Percentiles rank a stretch among this genome's conserved stretches.
These are phyloP conservation scores for Urocitellus parryii DNA, from an alignment of 2,113 vertebrate genomes.

Conservation along the genomic window DNA sequence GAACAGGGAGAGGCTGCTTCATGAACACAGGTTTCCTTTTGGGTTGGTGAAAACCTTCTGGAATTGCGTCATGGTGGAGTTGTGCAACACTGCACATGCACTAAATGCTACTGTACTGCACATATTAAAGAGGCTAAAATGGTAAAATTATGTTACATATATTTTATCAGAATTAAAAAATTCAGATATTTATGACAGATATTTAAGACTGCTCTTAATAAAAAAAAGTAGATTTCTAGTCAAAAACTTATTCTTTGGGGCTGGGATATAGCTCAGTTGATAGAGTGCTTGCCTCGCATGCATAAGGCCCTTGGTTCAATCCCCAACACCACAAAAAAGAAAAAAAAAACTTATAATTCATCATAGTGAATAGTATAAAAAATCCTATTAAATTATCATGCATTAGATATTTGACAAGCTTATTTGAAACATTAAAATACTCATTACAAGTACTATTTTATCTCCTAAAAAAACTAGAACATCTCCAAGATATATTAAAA, in stretches of 20 bases:
- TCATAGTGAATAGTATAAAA: conserved; percentile 2
- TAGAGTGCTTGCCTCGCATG: too few relatives aligned
- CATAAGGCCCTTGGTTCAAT: too few relatives aligned
- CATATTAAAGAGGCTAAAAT: not conserved
- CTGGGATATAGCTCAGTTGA: too few relatives aligned
- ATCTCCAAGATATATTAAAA: not conserved
- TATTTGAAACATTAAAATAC: conserved; percentile 6
- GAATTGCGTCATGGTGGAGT: not conserved
- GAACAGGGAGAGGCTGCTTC: not conserved
- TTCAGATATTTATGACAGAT: too few relatives aligned
- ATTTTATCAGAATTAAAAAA: not conserved
- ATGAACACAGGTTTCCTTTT: not conserved
- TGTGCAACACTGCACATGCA: not conserved
- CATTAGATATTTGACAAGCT: not conserved
- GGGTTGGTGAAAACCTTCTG: not conserved
- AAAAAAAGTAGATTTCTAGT: not conserved
- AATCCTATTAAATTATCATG: not conserved
- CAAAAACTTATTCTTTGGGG: not conserved
- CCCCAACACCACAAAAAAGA: too few relatives aligned
- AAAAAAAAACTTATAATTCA: not conserved
- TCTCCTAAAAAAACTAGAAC: not conserved
- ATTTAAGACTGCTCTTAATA: not conserved
- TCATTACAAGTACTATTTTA: not conserved
- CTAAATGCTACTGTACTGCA: not conserved
- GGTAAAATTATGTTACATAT: not conserved